Evolutionary conservation across 2,113 vertebrate genomes (phyloP).

Genomic region (Elanoides forficatus): DNA sequence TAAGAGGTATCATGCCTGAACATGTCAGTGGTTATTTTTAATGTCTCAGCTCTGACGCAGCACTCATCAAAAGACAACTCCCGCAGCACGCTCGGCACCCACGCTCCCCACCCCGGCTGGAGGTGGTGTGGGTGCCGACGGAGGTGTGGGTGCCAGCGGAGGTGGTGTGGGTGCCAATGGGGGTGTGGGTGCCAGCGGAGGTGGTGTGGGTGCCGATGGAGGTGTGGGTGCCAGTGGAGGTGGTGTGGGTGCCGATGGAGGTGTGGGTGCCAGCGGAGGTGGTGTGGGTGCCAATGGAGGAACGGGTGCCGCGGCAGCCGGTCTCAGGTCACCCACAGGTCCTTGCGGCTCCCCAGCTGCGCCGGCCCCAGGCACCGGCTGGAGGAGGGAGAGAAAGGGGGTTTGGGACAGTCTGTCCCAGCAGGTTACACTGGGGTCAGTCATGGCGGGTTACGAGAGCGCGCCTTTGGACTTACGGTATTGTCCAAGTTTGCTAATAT

Average conservation of each 20-base stretch:
- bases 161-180: background rate
- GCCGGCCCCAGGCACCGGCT: background rate
- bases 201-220: background rate
- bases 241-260: background rate
- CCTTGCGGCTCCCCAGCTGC: background rate
- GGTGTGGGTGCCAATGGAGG: background rate
- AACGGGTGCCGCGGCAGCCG: fast-evolving
- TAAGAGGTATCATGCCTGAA: background rate
- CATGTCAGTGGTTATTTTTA: conserved; percentile 10
- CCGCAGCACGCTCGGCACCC: background rate
- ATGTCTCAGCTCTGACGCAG: background rate
- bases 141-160: background rate
- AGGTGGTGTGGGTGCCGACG: background rate
- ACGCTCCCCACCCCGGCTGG: background rate
- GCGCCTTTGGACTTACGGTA: background rate
- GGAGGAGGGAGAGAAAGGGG: fast-evolving
- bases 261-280: background rate
- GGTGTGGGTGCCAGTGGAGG: background rate
- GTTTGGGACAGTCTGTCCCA: background rate
- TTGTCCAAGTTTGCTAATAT: background rate
- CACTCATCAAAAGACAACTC: background rate
- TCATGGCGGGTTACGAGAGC: background rate
- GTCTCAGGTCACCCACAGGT: fast-evolving
- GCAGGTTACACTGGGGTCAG: background rate
- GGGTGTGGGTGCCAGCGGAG: background rate